Base-by-base conservation (phyloP, 2,888 invertebrate genomes). In the Platerodrilus igneus region DNA sequence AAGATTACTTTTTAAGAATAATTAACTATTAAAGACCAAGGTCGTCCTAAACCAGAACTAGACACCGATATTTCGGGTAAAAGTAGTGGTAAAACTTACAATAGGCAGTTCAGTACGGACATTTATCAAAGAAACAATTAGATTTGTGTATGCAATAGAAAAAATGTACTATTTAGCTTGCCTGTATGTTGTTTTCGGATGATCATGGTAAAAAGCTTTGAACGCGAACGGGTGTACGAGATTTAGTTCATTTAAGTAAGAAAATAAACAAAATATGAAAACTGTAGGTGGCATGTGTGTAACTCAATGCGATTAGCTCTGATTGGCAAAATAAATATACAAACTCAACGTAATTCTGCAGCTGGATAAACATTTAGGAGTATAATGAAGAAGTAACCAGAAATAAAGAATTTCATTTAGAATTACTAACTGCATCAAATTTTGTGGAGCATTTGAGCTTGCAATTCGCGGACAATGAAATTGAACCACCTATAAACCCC, bases 361-460 rank as follows among this genome's bases (percentile, higher is more conserved):
- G n/a, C n/a, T n/a, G n/a, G n/a, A n/a, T n/a, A n/a, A 16, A 29
- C 11, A 47, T 43, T 8, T 8, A 34, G 9, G 17, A 37, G 32
- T 38, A 46, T 20, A 52, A 55, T 19, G 35, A 27, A 18, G 26
- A 49, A 9, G 53, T 57, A 17, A 37, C 20, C 26, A 40, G 52
- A 43, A 55, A 56, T 31, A 44, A 52, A 35, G 28, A 50, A 37
- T 51, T 17, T 41, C 57, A 41, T 41, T 50, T 3, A 57, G 51
- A 52, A 48, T 62, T 31, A 59, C 60, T n/a, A 41, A 59, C 28
- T 59, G 55, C 43, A 51, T 64, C 10, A 50, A 56, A 32, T 61
- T 60, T 52, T 63, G 58, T 51, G 55, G 55, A 5, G 47, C 42
- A 11, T 60, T 57, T 45, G 58, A 63, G 45, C 32, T 59, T 4